Evolutionary conservation across 2,797 vertebrate species (phyloP).

Genomic region (Neoniphon sammara): DNA sequence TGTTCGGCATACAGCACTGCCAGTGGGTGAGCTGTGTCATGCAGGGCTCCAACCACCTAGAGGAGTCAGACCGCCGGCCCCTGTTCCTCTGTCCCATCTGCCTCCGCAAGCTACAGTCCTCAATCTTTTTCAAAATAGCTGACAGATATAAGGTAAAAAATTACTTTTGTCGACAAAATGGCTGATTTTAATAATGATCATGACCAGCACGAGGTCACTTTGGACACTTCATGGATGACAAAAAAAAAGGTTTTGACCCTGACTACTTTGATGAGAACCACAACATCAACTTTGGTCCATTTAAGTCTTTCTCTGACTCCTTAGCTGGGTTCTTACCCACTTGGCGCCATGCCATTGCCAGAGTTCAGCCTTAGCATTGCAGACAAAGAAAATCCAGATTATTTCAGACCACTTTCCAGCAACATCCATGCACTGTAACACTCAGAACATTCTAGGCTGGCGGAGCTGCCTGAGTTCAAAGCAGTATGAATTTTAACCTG

Average conservation of each 20-base stretch:
- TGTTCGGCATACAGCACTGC: constrained; percentile 82
- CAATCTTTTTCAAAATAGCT: constrained; percentile 72
- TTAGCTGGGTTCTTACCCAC: too few species aligned
- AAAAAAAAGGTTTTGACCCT: too few species aligned
- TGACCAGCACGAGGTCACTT: too few species aligned
- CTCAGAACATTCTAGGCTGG: neutral
- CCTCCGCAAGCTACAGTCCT: constrained; percentile 79
- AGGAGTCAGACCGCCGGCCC: constrained; percentile 80
- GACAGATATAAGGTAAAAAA: constrained; percentile 73
- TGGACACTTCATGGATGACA: too few species aligned
- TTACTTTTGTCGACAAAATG: neutral
- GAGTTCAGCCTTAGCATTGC: constrained; percentile 3
- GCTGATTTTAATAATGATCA: too few species aligned
- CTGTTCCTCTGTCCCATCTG: constrained; percentile 82
- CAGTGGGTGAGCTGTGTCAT: constrained; percentile 84
- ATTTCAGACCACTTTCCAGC: constrained; percentile 2
- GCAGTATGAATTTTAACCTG: constrained; percentile 14
- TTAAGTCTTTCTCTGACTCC: neutral
- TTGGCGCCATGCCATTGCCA: neutral
- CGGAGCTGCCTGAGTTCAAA: neutral
- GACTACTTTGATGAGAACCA: neutral
- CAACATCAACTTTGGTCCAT: neutral
- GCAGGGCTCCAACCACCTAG: constrained; percentile 86
- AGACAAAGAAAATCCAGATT: constrained; percentile 11
- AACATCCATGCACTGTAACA: neutral